Percentiles rank a stretch among this genome's conserved stretches.
phyloP scores from a whole-genome alignment of 2,797 vertebrate genomes.

The Salarias fasciatus region DNA sequence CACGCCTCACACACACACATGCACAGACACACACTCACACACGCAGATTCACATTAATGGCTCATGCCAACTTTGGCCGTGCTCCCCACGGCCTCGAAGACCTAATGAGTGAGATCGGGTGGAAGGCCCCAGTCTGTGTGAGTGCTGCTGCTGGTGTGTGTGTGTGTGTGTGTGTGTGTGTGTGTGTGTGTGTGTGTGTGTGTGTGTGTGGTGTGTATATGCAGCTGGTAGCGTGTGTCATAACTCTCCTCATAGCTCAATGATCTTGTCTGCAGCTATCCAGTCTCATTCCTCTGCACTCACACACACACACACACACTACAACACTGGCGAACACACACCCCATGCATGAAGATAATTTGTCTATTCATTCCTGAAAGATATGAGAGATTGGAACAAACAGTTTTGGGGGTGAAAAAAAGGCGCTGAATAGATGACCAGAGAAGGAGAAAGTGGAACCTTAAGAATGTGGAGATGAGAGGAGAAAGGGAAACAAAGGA shows the following conservation, averaged over 20 bases:
- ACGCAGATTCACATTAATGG: slow-evolving; percentile 45
- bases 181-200: slow-evolving; percentile 31
- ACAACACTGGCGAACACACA: slow-evolving; percentile 5
- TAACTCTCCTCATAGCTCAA: slow-evolving; percentile 65
- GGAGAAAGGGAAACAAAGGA: slow-evolving; percentile 58
- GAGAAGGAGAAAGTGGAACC: slow-evolving; percentile 17
- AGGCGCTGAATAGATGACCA: slow-evolving; percentile 6
- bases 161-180: slow-evolving; percentile 38
- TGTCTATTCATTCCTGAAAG: slow-evolving; percentile 2
- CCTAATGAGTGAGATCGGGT: slow-evolving; percentile 85
- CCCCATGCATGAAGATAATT: slow-evolving; percentile 1
- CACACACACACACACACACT: slow-evolving; percentile 10
- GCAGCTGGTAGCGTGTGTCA: slow-evolving; percentile 65
- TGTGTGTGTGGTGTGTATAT: slow-evolving; percentile 38
- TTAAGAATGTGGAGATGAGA: slow-evolving; percentile 32
- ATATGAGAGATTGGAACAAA: not conserved
- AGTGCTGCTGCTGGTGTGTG: slow-evolving; percentile 31
- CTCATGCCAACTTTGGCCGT: slow-evolving; percentile 71
- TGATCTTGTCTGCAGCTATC: slow-evolving; percentile 51
- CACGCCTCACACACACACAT: slow-evolving; percentile 51
- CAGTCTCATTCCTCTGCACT: slow-evolving; percentile 37
- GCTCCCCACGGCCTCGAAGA: slow-evolving; percentile 79
- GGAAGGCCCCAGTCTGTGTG: slow-evolving; percentile 84
- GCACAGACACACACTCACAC: slow-evolving; percentile 24
- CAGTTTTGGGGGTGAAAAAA: not conserved